Evolutionary conservation across 2,113 vertebrate genomes (phyloP), one percentile per base, ranked within the genome.

Genomic region (Zosterops lateralis): DNA sequence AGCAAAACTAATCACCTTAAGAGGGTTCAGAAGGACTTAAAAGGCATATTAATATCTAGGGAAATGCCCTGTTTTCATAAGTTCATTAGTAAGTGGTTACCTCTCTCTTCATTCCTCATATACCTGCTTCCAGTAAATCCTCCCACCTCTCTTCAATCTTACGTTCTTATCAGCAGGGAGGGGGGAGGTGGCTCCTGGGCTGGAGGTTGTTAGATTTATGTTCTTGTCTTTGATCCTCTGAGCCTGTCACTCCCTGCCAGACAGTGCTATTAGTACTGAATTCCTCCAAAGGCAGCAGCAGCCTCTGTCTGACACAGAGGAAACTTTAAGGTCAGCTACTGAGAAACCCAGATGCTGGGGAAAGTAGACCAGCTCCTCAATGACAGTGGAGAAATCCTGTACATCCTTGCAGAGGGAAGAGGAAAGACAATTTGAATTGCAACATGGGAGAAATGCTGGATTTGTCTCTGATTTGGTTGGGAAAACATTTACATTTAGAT

Each of bases 171-270:
- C 47, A 61, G 40, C 11, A 56, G 48, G 84, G 84, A 90, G 12
- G 8, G 42, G 16, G 50, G 14, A 75, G 40, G 18, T 25, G 47
- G 20, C 22, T 89, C 14, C 76, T 64, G 57, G 82, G 60, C 17
- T 81, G 61, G 38, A 89, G 40, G 18, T 48, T 91, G 68, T 77
- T 77, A 92, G 84, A 87, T 95, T 92, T 92, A 60, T 91, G 73
- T 67, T 91, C 70, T 40, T 75, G 65, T 61, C 87, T 84, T 95
- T 87, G 80, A 81, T 93, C 25, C 56, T 89, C 40, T 38, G 80
- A 75, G 93, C 53, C 85, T 89, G 89, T 87, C 73, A 89, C 26
- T 95, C 24, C 51, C 70, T 68, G 77, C 19, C 65, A 95, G 73
- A 87, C 60, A 17, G 56, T 56, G 84, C 44, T 74, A 67, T 91